Evolutionary conservation across 2,888 invertebrate species (phyloP).

Genomic region (Folsomia candida): DNA sequence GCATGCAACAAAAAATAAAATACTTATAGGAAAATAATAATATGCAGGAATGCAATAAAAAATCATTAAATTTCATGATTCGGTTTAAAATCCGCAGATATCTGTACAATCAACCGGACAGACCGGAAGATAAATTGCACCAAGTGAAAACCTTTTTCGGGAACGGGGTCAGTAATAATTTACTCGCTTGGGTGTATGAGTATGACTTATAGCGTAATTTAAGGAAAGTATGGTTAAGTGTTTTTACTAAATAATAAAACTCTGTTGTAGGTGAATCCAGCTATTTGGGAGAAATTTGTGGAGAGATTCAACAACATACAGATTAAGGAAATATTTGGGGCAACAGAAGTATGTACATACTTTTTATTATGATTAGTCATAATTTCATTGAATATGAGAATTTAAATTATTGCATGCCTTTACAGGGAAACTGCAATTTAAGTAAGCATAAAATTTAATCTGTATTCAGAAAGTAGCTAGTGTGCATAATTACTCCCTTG

Average conservation of each 20-base stretch:
- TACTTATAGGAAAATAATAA: too few species aligned
- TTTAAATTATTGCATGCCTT: conserved; percentile 30
- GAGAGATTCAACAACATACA: conserved; percentile 77
- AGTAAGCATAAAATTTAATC: conserved; percentile 17
- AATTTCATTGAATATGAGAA: background rate
- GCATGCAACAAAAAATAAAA: too few species aligned
- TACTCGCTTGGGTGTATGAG: too few species aligned
- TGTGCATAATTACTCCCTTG: background rate
- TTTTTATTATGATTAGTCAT: conserved; percentile 65
- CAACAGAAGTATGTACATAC: conserved; percentile 98
- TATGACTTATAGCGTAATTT: too few species aligned
- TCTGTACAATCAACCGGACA: conserved; percentile 70
- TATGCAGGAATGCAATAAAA: too few species aligned
- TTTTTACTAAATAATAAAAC: too few species aligned
- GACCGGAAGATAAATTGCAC: conserved; percentile 65
- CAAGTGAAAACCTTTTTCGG: conserved; percentile 71
- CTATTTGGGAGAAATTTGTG: conserved; percentile 89
- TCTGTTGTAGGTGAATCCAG: too few species aligned
- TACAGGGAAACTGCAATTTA: conserved; percentile 87
- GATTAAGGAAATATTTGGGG: conserved; percentile 93
- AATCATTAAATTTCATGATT: too few species aligned
- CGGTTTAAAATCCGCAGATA: conserved; percentile 74
- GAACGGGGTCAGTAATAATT: too few species aligned
- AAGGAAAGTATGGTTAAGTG: too few species aligned
- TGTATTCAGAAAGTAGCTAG: background rate